Percentiles rank a stretch among this genome's conserved stretches.
These are phyloP conservation scores for Acanthiza pusilla DNA, from an alignment of 2,797 vertebrate genomes.

Conservation along the genomic window DNA sequence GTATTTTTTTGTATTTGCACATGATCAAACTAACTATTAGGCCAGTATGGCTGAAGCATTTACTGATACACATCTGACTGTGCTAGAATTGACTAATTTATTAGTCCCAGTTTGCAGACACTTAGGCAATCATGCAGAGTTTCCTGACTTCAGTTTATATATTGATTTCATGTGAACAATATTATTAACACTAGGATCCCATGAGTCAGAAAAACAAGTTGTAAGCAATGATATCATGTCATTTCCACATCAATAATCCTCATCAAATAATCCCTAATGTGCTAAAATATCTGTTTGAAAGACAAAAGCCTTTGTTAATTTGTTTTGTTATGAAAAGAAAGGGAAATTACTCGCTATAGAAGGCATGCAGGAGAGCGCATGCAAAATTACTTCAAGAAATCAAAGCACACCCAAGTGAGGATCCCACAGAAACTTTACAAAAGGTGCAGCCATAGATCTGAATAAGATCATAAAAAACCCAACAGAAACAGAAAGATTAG, in stretches of 20 bases:
- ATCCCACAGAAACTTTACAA: neutral
- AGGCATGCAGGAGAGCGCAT: accelerated
- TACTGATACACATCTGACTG: neutral
- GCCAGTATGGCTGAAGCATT: neutral
- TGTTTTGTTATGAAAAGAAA: neutral
- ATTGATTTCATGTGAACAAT: neutral
- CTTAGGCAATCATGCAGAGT: neutral
- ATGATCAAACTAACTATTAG: neutral
- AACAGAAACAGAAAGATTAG: neutral
- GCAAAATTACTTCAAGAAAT: neutral
- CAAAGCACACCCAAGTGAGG: neutral
- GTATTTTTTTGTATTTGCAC: neutral
- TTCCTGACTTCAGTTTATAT: neutral
- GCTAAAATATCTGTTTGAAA: neutral
- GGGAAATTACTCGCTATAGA: neutral
- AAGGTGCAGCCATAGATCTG: neutral
- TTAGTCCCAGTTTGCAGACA: neutral
- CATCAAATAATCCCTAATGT: neutral
- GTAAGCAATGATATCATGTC: neutral
- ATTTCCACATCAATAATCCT: neutral
- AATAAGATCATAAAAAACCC: neutral
- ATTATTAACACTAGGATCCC: neutral
- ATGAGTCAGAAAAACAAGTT: neutral
- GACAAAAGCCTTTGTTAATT: neutral
- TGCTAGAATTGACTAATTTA: neutral